phyloP scores from a whole-genome alignment of 1,140 invertebrate species.

The Drosophila pandora region DNA sequence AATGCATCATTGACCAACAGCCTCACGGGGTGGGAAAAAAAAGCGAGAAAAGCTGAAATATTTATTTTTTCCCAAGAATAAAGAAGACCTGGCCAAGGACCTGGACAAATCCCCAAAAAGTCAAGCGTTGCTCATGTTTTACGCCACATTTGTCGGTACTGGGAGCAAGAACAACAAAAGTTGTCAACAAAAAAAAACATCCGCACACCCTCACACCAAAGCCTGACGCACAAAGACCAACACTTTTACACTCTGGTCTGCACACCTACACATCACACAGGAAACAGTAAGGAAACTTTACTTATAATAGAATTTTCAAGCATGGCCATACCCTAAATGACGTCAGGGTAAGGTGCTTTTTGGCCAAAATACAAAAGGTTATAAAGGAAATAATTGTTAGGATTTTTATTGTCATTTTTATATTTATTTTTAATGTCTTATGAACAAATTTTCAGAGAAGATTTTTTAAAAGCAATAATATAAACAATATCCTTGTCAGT shows the following conservation, averaged over 20 bases:
- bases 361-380: background rate
- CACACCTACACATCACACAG: conserved; percentile 13
- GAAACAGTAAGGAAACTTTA: conserved; percentile 62
- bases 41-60: conserved; percentile 18
- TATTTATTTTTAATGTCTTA: too few relatives aligned
- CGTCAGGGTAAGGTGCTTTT: conserved; percentile 14
- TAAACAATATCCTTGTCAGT: too few relatives aligned
- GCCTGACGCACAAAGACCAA: conserved; percentile 10
- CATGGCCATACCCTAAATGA: conserved; percentile 38
- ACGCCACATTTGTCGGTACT: conserved; percentile 51
- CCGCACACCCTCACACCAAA: conserved; percentile 11
- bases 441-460: too few relatives aligned
- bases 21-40: conserved; percentile 26
- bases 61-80: conserved; percentile 30
- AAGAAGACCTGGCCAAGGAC: conserved; percentile 9
- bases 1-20: conserved; percentile 73
- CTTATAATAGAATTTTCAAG: conserved; percentile 79
- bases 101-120: conserved; percentile 35
- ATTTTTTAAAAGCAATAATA: too few relatives aligned
- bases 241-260: conserved; percentile 1
- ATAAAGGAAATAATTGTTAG: background rate
- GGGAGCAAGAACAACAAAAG: conserved; percentile 31
- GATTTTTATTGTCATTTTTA: too few relatives aligned
- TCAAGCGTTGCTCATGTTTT: conserved; percentile 59
- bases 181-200: conserved; percentile 44